These are phyloP conservation scores for Drosophila insularis DNA, from an alignment of 1,140 invertebrate genomes.

Conservation along the genomic window DNA sequence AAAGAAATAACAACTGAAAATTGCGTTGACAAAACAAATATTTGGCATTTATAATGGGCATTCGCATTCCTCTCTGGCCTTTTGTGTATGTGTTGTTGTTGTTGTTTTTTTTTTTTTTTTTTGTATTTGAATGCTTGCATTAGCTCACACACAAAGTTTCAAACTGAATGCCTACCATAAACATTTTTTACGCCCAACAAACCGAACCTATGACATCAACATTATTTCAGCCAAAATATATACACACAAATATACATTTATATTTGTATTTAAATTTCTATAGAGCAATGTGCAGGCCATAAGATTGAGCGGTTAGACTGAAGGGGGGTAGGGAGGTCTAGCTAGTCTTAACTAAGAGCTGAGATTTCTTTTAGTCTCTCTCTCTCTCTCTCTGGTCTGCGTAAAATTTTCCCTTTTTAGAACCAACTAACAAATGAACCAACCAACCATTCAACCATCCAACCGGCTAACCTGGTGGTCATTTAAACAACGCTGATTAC, in stretches of 20 bases:
- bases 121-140: constrained; percentile 56
- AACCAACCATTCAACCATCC: constrained; percentile 1
- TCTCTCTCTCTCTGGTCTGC: neutral
- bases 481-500: constrained; percentile 47
- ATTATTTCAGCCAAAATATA: constrained; percentile 61
- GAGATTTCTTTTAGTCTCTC: constrained; percentile 14
- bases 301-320: neutral
- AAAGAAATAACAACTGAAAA: constrained; percentile 50
- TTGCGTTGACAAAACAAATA: constrained; percentile 61
- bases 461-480: constrained; percentile 11
- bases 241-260: constrained; percentile 38
- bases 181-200: constrained; percentile 47
- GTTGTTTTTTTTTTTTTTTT: constrained; percentile 13
- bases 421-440: neutral
- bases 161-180: constrained; percentile 59
- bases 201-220: constrained; percentile 67
- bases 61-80: constrained; percentile 41
- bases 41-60: constrained; percentile 59
- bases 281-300: constrained; percentile 52
- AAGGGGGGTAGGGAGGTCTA: neutral
- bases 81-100: constrained; percentile 37
- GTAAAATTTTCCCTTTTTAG: constrained; percentile 27
- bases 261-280: constrained; percentile 44
- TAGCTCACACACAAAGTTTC: constrained; percentile 46
- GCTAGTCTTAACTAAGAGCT: constrained; percentile 9